phyloP scores from a whole-genome alignment of 2,113 vertebrate genomes.

The Notothenia rossii region DNA sequence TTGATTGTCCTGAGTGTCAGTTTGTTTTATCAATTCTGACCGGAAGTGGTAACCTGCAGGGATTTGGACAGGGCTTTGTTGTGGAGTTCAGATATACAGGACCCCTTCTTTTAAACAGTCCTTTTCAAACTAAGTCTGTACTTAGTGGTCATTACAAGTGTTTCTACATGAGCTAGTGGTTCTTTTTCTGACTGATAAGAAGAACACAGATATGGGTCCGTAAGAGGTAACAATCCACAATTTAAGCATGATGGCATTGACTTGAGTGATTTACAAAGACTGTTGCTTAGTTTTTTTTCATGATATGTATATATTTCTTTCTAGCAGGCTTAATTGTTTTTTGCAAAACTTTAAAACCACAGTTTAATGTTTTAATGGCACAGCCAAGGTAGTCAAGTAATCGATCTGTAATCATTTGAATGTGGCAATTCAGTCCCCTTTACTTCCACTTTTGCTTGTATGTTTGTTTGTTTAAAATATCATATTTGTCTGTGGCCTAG shows the following conservation, averaged over 20 bases:
- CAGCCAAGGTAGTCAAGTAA: not conserved
- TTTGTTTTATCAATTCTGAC: not conserved
- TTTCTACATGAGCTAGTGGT: not conserved
- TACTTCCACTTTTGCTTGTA: not conserved
- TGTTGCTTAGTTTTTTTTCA: not conserved
- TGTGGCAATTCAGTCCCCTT: not conserved
- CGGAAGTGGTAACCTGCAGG: not conserved
- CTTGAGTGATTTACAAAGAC: not conserved
- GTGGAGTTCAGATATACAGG: not conserved
- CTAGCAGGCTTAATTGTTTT: not conserved
- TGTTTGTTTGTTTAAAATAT: not conserved
- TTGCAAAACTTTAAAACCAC: not conserved
- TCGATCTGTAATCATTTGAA: not conserved
- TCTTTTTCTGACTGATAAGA: no score
- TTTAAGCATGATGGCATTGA: not conserved
- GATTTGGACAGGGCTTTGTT: not conserved
- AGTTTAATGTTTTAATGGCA: not conserved
- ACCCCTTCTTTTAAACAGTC: not conserved
- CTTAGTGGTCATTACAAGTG: not conserved
- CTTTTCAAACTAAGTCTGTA: not conserved
- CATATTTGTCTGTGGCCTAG: not conserved
- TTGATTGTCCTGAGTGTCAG: rapidly evolving
- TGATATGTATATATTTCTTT: not conserved
- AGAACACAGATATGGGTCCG: not conserved
- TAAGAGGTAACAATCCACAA: not conserved